Base-by-base conservation (phyloP, 2,113 vertebrate species). In the Sinosuthora webbiana region DNA sequence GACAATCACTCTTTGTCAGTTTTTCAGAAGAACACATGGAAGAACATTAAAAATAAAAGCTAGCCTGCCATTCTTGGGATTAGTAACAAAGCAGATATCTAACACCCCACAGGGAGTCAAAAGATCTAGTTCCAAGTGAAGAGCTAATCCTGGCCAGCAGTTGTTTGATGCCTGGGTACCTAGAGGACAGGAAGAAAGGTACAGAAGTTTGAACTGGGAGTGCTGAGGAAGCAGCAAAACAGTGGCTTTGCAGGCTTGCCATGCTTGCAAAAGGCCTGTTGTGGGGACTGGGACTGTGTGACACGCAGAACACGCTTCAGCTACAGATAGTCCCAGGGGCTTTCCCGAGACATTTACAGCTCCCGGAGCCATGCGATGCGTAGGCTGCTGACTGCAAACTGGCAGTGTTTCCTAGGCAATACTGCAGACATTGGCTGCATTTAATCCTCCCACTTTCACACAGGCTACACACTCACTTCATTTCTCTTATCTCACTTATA, bases 361-460 rank as follows among this genome's bases (percentile, higher is more conserved):
- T 81, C 44, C 63, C 0, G 0, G 77, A 93, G 90, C 70, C 77
- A 20, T 5, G 59, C 35, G 41, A 56, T 31, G 57, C 6, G 35
- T 91, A 22, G 87, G 91, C 78, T 73, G 88, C 83, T 28, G 74
- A 49, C 70, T 89, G 82, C 52, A 83, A 87, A 89, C 93, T 89
- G 80, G 64, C 67, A 87, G 67, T 11, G 86, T 89, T 93, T 95
- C 93, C 93, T 83, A 81, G 85, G 90, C 78, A 91, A 93, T 68
- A 39, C 68, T 65, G 78, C 42, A 81, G 39, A 67, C 45, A 57
- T 30, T 28, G 57, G 53, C 56, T 63, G 2, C 23, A 59, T 56
- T 50, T 45, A 41, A 87, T 69, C 55, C 67, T 83, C 70, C 69
- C 80, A 35, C 79, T 68, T 80, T 35, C 64, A 68, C 25, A 77